These are phyloP conservation scores for Amiota communis DNA, from an alignment of 2,888 invertebrate species.

Conservation along the genomic window DNA sequence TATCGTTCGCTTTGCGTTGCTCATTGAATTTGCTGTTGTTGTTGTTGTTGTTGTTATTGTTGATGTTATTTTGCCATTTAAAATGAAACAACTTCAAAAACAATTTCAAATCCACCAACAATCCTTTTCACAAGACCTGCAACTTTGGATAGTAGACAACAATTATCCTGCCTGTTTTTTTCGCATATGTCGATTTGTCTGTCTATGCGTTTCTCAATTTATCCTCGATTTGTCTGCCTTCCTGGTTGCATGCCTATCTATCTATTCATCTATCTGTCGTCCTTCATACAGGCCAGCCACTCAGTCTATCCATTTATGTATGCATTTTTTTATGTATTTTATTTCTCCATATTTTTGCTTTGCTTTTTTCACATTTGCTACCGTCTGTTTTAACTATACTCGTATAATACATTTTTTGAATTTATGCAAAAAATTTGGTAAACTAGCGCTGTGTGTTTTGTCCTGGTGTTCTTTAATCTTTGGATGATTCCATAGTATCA, in stretches of 20 bases:
- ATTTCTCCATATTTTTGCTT: constrained; percentile 27
- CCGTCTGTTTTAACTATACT: constrained; percentile 7
- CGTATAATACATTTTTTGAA: too few species aligned
- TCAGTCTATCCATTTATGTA: constrained; percentile 8
- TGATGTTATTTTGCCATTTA: constrained; percentile 33
- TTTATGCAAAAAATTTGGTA: too few species aligned
- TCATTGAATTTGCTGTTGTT: constrained; percentile 30
- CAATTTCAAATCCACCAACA: constrained; percentile 18
- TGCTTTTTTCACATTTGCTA: constrained; percentile 20
- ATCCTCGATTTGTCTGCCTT: not conserved
- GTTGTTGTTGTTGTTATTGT: constrained; percentile 30
- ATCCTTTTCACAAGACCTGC: not conserved
- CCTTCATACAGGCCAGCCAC: constrained; percentile 20
- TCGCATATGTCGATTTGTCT: not conserved
- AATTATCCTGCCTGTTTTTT: constrained; percentile 5
- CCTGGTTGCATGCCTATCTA: constrained; percentile 6
- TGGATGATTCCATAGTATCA: too few species aligned
- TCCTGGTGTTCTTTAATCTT: too few species aligned
- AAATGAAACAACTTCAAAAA: constrained; percentile 42
- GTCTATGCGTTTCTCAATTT: not conserved
- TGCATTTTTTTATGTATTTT: constrained; percentile 33
- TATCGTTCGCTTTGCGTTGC: not conserved
- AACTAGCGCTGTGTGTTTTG: too few species aligned
- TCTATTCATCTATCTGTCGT: too few species aligned
- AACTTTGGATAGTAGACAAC: constrained; percentile 2